Base-by-base conservation (phyloP, 2,797 vertebrate genomes). In the Aldrovandia affinis region DNA sequence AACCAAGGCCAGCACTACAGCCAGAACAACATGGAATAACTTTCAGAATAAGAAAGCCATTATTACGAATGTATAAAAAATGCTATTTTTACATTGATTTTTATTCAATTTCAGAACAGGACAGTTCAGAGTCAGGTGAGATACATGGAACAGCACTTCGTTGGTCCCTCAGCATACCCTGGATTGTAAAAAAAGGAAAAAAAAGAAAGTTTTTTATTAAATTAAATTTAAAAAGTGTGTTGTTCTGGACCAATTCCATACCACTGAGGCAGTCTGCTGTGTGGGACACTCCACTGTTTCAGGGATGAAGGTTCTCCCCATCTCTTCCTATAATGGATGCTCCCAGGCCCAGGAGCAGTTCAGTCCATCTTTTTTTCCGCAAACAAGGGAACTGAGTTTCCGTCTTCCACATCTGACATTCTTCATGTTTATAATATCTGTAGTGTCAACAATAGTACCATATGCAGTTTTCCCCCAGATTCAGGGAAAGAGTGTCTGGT, bases 1-100 rank as follows among this genome's bases (percentile, higher is more conserved):
- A 95, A 94, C 90, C 91, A 90, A 90, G 86, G 89, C 94, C 92
- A 95, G 93, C 92, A 95, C 94, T 90, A 95, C 92, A 95, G 93
- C 93, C 94, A 92, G 92, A 93, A 92, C 91, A 90, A 94, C 91
- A 92, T 88, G 88, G 63, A 57, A 86, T 87, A 87, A 44, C 85
- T 88, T 65, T 94, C 92, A 89, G 87, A 89, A 91, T 94, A 94
- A 90, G 90, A 94, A 95, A 94, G 92, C 89, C 86, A 88, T 89
- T 92, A 90, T 85, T 90, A 89, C 89, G 86, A 89, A 91, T 91
- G 89, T 93, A 93, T 88, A 73, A 95, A 94, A 94, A 94, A 83
- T 87, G 86, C 88, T 87, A 89, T 91, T 92, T 91, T 86, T 86
- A 89, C 90, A 93, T 91, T 89, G 30, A 57, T 59, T 77, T 84